phyloP scores from a whole-genome alignment of 2,113 vertebrate species.

The Tachysurus fulvidraco region DNA sequence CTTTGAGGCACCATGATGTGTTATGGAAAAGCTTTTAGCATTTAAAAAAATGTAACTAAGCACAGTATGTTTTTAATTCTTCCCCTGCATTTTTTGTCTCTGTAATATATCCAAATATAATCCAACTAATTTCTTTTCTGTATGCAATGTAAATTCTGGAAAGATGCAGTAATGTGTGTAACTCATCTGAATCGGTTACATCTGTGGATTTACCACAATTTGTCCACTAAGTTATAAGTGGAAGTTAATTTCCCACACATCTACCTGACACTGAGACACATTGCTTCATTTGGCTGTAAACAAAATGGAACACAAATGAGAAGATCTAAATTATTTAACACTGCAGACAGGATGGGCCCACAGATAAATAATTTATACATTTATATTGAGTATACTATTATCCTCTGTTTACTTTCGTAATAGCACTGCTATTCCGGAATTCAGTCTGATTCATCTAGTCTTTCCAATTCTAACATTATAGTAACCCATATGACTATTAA shows the following conservation, averaged over 20 bases:
- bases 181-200: constrained; percentile 20
- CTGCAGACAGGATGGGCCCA: background rate
- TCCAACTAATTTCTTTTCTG: background rate
- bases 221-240: constrained; percentile 3
- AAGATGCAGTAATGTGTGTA: constrained; percentile 33
- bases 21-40: constrained; percentile 11
- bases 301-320: constrained; percentile 18
- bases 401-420: background rate
- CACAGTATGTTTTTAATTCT: constrained; percentile 41
- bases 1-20: constrained; percentile 4
- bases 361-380: constrained; percentile 1
- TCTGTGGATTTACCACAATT: constrained; percentile 4
- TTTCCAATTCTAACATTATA: background rate
- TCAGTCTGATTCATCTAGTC: background rate
- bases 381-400: background rate
- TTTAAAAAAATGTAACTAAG: constrained; percentile 44
- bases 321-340: constrained; percentile 11
- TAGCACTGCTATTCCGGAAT: background rate
- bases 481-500: background rate
- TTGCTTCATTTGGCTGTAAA: background rate
- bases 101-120: constrained; percentile 7
- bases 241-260: constrained; percentile 24
- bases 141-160: constrained; percentile 19
- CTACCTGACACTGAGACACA: constrained; percentile 8
- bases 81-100: constrained; percentile 5